These are phyloP conservation scores for Ceratitis capitata DNA, from an alignment of 1,140 invertebrate genomes.

Conservation along the genomic window DNA sequence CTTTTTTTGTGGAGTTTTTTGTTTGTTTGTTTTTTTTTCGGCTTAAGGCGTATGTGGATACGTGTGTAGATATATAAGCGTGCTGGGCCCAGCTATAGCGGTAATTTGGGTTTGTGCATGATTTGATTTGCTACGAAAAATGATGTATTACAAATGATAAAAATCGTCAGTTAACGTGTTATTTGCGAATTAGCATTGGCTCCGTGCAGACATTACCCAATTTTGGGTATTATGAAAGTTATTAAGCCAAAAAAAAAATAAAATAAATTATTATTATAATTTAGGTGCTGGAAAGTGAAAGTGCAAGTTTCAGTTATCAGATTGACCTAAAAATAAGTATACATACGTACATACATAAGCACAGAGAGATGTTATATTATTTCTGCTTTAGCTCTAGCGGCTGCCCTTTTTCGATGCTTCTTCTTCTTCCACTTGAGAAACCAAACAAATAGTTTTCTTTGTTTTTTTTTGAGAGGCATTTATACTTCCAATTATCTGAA, in stretches of 20 bases:
- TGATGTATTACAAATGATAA: conserved; percentile 1
- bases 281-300: background rate
- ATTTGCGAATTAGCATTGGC: background rate
- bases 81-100: background rate
- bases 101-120: background rate
- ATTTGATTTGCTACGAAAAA: background rate
- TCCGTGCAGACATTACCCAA: background rate
- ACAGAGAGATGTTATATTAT: no score
- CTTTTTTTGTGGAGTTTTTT: background rate
- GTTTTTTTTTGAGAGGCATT: no score
- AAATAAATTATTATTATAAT: background rate
- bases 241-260: background rate
- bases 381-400: no score
- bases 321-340: background rate
- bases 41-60: no score
- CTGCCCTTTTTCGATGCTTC: no score
- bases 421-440: no score
- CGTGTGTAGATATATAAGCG: background rate
- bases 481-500: no score
- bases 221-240: background rate
- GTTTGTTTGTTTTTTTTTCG: background rate
- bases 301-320: background rate
- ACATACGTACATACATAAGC: background rate
- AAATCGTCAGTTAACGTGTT: conserved; percentile 11
- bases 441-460: no score